phyloP scores from a whole-genome alignment of 2,113 vertebrate species.

The Neodontobutis hainanensis region DNA sequence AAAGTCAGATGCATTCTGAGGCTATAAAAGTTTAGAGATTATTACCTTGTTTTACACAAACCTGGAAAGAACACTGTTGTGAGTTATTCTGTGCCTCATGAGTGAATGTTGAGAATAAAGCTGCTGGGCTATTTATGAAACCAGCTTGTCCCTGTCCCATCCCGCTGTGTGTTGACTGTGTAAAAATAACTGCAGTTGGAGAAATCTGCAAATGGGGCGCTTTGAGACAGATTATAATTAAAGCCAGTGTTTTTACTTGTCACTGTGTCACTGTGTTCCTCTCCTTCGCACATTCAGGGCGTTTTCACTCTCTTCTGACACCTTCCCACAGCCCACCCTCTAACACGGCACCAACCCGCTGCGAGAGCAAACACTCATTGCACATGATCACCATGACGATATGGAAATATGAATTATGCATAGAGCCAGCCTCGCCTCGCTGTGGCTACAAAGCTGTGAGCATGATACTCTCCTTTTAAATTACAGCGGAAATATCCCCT shows the following conservation, averaged over 20 bases:
- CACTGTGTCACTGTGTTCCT: neutral
- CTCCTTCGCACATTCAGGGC: neutral
- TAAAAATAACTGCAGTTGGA: conserved; percentile 53
- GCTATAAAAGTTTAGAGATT: too few relatives aligned
- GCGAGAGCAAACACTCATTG: conserved; percentile 72
- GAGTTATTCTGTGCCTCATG: neutral
- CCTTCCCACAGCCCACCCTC: conserved; percentile 5
- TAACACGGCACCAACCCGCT: conserved; percentile 47
- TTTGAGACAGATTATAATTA: conserved; percentile 48
- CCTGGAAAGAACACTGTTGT: too few relatives aligned
- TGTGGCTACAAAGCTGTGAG: conserved; percentile 69
- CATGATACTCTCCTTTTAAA: conserved; percentile 68
- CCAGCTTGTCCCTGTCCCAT: conserved; percentile 19
- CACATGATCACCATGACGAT: conserved; percentile 77
- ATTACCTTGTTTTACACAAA: too few relatives aligned
- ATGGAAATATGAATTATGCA: conserved; percentile 79
- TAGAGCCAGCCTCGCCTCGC: conserved; percentile 62
- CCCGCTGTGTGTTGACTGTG: conserved; percentile 14
- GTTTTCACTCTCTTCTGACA: conserved; percentile 6
- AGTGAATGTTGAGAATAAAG: neutral
- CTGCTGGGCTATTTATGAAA: neutral
- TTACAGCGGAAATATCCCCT: conserved; percentile 66
- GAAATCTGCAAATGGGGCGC: conserved; percentile 34
- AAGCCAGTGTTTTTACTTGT: conserved; percentile 36
- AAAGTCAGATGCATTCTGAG: too few relatives aligned